Percentiles rank a stretch among this genome's conserved stretches.
Conservation (phyloP, 2,888 invertebrate genomes). For the Myopa tessellatipennis region DNA sequence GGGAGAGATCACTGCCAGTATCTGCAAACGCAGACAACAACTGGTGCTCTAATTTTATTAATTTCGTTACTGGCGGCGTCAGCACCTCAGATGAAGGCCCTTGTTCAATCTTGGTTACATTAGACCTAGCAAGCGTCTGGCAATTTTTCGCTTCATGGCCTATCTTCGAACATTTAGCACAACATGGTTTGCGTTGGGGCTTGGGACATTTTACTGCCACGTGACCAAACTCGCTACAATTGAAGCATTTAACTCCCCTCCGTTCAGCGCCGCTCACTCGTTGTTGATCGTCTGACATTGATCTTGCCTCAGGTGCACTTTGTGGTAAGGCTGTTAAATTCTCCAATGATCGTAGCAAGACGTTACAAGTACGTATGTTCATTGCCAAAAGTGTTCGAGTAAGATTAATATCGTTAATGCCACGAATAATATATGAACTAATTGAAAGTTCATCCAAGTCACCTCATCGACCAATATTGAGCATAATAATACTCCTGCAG, state of each 20-base stretch:
- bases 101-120: constrained; percentile 18
- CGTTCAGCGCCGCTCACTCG: background rate
- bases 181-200: constrained; percentile 30
- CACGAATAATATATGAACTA: constrained; percentile 7
- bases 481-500: constrained; percentile 36
- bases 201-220: constrained; percentile 39
- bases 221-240: constrained; percentile 42
- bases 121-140: background rate
- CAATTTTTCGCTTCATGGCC: constrained; percentile 34
- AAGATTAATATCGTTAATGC: constrained; percentile 3
- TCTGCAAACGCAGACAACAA: constrained; percentile 21
- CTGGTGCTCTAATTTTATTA: constrained; percentile 10
- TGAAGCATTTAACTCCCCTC: constrained; percentile 33
- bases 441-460: constrained; percentile 24
- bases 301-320: too few relatives aligned
- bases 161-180: constrained; percentile 29
- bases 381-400: background rate
- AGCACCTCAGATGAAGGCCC: background rate
- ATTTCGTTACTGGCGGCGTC: constrained; percentile 13
- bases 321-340: too few relatives aligned
- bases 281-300: background rate
- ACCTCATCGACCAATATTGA: constrained; percentile 32
- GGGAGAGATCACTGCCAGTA: constrained; percentile 28
- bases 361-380: too few relatives aligned
- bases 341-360: too few relatives aligned